phyloP scores from a whole-genome alignment of 2,888 invertebrate genomes.

The Bombylius discolor region DNA sequence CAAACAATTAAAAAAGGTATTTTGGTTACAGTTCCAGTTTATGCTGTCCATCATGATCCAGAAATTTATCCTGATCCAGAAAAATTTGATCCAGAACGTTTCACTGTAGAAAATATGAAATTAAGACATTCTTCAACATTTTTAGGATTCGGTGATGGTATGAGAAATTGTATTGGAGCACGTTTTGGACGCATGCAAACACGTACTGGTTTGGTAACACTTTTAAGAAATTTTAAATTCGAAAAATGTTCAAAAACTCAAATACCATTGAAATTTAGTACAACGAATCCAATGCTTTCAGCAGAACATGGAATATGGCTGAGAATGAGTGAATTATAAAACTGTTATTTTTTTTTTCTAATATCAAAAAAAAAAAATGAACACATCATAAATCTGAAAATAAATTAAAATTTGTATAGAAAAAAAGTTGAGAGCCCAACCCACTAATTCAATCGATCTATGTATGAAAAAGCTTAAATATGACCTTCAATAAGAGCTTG shows the following conservation, averaged over 20 bases:
- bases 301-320: neutral
- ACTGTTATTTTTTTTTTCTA: too few species aligned
- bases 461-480: too few species aligned
- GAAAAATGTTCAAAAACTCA: neutral
- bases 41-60: conserved; percentile 36
- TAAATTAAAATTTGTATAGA: too few species aligned
- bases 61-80: conserved; percentile 34
- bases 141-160: conserved; percentile 36
- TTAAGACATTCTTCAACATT: conserved; percentile 22
- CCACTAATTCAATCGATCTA: too few species aligned
- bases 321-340: too few species aligned
- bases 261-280: conserved; percentile 1
- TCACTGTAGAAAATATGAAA: conserved; percentile 23
- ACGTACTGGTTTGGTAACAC: conserved; percentile 7
- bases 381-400: too few species aligned
- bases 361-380: too few species aligned
- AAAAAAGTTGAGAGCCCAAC: too few species aligned
- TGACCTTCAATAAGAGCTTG: too few species aligned
- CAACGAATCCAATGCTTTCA: neutral
- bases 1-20: conserved; percentile 27
- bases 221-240: conserved; percentile 16
- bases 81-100: conserved; percentile 37
- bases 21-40: conserved; percentile 26
- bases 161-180: conserved; percentile 34
- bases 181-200: conserved; percentile 28